Percentiles rank a stretch among this genome's conserved stretches.
Evolutionary conservation across 2,888 invertebrate genomes (phyloP).

Genomic region (Tetramorium bicarinatum): DNA sequence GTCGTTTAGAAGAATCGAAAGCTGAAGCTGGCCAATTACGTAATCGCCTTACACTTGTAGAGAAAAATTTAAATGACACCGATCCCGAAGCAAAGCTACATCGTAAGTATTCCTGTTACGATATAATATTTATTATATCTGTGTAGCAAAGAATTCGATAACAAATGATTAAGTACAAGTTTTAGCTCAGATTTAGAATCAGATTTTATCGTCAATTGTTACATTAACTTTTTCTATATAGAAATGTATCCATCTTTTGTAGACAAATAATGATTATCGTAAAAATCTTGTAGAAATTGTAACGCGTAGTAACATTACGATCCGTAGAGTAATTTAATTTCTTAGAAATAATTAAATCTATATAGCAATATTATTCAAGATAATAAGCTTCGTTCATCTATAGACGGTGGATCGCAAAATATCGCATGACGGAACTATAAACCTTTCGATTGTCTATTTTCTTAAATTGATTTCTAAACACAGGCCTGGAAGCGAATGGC

Average conservation of each 20-base stretch:
- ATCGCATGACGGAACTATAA: constrained; percentile 7
- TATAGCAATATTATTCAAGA: constrained; percentile 19
- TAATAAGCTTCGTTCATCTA: constrained; percentile 34
- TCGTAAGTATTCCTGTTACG: constrained; percentile 85
- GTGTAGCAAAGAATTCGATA: not conserved
- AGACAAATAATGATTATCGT: constrained; percentile 23
- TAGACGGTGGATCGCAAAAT: constrained; percentile 27
- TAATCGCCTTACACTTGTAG: constrained; percentile 88
- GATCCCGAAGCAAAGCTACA: constrained; percentile 87
- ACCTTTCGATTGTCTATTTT: constrained; percentile 50
- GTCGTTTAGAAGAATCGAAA: constrained; percentile 93
- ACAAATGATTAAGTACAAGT: not conserved
- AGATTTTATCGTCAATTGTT: not conserved
- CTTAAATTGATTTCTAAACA: constrained; percentile 80
- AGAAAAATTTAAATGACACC: constrained; percentile 86
- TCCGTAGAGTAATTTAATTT: constrained; percentile 35
- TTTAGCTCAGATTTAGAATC: constrained; percentile 2
- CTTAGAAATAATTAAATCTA: constrained; percentile 14
- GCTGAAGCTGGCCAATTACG: constrained; percentile 91
- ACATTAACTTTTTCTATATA: not conserved
- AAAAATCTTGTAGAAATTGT: constrained; percentile 17
- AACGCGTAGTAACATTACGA: constrained; percentile 15
- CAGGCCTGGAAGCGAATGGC: constrained; percentile 86
- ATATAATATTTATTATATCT: not conserved
- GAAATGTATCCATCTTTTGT: not conserved